A percentile compares a stretch with the other conserved stretches of the same genome.
phyloP scores from a whole-genome alignment of 1,140 invertebrate genomes.

The Aplysia californica region DNA sequence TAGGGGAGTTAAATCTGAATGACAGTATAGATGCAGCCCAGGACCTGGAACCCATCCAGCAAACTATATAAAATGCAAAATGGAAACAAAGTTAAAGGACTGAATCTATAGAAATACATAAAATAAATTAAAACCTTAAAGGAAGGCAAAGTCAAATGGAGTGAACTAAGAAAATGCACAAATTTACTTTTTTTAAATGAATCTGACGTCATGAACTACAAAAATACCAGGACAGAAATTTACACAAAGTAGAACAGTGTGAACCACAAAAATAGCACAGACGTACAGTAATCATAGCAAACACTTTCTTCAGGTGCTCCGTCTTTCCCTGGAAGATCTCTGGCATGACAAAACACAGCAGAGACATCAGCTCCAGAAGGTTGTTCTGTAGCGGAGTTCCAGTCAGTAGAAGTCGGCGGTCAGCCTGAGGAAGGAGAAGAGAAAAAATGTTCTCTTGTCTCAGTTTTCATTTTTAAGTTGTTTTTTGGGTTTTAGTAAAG shows the following conservation, averaged over 20 bases:
- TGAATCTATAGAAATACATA: background rate
- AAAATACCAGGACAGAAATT: no score
- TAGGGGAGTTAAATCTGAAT: no score
- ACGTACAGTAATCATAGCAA: conserved; percentile 72
- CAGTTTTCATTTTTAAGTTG: conserved; percentile 16
- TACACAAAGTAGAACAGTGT: background rate
- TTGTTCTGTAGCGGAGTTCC: conserved; percentile 97
- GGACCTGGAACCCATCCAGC: no score
- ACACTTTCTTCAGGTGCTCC: conserved; percentile 87
- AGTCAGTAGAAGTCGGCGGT: conserved; percentile 85
- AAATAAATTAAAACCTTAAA: background rate
- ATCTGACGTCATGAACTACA: no score
- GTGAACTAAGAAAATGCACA: background rate
- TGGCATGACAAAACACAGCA: conserved; percentile 96
- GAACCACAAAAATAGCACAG: background rate
- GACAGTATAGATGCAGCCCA: no score
- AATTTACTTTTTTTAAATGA: no score
- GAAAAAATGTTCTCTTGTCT: conserved; percentile 3
- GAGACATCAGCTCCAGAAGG: conserved; percentile 93
- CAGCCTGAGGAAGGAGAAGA: conserved; percentile 72
- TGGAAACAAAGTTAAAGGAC: no score
- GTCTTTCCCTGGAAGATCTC: conserved; percentile 91
- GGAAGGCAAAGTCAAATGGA: background rate
- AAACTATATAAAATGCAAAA: no score
- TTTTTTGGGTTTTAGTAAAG: no score